phyloP scores from a whole-genome alignment of 2,797 vertebrate species.

The Novumbra hubbsi region DNA sequence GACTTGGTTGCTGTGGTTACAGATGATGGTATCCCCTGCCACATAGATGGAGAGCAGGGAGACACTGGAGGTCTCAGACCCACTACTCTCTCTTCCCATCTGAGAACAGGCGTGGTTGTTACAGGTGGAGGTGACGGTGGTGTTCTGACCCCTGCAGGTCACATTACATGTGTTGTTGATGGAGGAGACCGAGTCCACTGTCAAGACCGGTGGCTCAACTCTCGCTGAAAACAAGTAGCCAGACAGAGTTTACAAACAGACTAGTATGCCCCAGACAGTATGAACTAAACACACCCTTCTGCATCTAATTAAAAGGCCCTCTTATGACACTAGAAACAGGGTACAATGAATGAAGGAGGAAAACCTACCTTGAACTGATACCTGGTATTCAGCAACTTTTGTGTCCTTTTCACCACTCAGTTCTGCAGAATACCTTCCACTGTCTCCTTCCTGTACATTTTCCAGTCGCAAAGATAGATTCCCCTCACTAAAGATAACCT shows the following conservation, averaged over 20 bases:
- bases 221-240: constrained; percentile 18
- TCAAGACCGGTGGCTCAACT: constrained; percentile 21
- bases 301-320: constrained; percentile 14
- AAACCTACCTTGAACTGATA: constrained; percentile 48
- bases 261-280: background rate
- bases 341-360: no score
- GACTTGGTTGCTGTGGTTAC: constrained; percentile 58
- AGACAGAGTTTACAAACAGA: background rate
- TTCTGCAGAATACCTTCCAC: constrained; percentile 7
- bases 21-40: constrained; percentile 21
- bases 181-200: rapidly evolving
- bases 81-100: background rate
- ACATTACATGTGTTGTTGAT: background rate
- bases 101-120: constrained; percentile 17
- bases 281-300: constrained; percentile 40
- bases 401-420: rapidly evolving
- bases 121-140: constrained; percentile 19
- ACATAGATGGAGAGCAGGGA: constrained; percentile 18
- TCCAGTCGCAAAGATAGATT: constrained; percentile 38
- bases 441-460: constrained; percentile 26
- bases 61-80: background rate
- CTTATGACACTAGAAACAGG: rapidly evolving
- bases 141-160: constrained; percentile 26
- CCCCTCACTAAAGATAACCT: background rate
- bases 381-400: background rate